phyloP scores from a whole-genome alignment of 2,797 vertebrate genomes.

The Semotilus atromaculatus region DNA sequence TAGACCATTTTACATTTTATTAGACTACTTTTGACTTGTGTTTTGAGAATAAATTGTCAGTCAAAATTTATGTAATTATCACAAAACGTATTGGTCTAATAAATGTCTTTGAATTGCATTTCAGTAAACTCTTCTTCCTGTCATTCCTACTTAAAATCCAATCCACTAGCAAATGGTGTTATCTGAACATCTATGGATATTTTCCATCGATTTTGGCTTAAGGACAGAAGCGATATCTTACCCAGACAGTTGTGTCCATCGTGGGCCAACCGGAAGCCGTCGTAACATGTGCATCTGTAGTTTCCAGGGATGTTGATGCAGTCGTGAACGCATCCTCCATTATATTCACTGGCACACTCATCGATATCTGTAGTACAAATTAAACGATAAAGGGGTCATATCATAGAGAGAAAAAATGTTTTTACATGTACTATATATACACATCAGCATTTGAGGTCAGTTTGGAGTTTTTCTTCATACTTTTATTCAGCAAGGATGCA shows the following conservation, averaged over 20 bases:
- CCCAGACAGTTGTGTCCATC: slow-evolving; percentile 98
- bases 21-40: no score
- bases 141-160: background rate
- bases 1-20: no score
- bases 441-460: background rate
- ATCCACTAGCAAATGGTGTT: background rate
- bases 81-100: background rate
- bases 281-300: slow-evolving; percentile 97
- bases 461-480: background rate
- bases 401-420: background rate
- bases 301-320: slow-evolving; percentile 98
- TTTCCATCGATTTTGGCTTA: background rate
- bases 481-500: background rate
- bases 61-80: background rate
- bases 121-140: background rate
- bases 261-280: slow-evolving; percentile 94
- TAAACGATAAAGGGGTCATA: background rate
- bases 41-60: background rate
- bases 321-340: slow-evolving; percentile 94
- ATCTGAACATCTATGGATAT: background rate
- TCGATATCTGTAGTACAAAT: slow-evolving; percentile 86
- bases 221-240: slow-evolving; percentile 70
- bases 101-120: background rate
- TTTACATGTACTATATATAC: background rate
- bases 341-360: slow-evolving; percentile 96